Base-by-base conservation (phyloP, 1,140 invertebrate species). In the Platorchestia sp. region DNA sequence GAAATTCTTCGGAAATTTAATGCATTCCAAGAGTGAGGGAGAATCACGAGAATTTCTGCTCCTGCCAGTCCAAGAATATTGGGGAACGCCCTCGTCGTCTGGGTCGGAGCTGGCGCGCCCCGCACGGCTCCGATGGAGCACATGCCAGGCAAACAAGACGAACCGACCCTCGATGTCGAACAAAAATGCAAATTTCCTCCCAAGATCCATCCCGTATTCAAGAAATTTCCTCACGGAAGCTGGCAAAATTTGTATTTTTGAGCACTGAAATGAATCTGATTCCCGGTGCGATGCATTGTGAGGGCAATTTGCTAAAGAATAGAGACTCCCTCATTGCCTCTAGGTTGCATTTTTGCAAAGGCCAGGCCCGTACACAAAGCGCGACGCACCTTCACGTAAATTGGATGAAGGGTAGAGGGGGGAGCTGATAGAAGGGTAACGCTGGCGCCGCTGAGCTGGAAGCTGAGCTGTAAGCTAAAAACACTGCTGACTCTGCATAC, bases 141-240 rank as follows among this genome's bases (percentile, higher is more conserved):
- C 14, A 75, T 27, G 59, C 10, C 27, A 27, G 36, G 59, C 59
- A 75, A 75, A 75, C 59, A 75, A 75, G 59, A 36, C 3, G 59
- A 27, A 75, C 59, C 10, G 59, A 75, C 59, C 59, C 59, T 75
- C 59, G 59, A 75, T 36, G 59, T 75, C 59, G 59, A 75, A 75
- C 59, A 75, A 89, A 89, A 89, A 89, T 89, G 87, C 87, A 89
- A 89, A 89, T 89, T 89, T 89, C 87, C 87, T 10, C 10, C 87
- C 43, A 44, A 89, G 87, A 89, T 89, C 87, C 87, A 89, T 89
- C 42, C 43, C 41, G 87, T 44, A 89, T 89, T 89, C 87, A 89
- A 89, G 87, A 89, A 89, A 89, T 89, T 42, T 89, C 87, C 0
- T 44, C 87, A 14, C 22, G 87, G 43, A 89, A 89, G 87, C 87